These are phyloP conservation scores for Oophaga pumilio DNA, from an alignment of 2,113 vertebrate species.

Conservation along the genomic window DNA sequence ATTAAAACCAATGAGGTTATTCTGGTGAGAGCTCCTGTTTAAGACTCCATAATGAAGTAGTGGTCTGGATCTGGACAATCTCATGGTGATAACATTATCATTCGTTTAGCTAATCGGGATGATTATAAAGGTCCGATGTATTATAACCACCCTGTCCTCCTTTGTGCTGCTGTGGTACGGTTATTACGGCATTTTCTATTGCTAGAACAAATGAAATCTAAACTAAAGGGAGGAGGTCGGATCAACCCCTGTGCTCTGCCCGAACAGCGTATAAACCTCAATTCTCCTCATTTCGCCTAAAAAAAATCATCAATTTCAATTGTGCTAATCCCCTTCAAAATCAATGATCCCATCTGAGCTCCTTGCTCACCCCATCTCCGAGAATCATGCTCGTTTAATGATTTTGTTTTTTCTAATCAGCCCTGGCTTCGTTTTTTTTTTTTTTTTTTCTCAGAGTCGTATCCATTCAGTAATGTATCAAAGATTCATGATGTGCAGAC, in stretches of 20 bases:
- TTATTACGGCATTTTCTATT: conserved; percentile 23
- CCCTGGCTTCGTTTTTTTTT: conserved; percentile 24
- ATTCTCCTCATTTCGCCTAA: conserved; percentile 21
- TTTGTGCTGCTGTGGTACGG: neutral
- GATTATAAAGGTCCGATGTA: neutral
- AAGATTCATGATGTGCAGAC: neutral
- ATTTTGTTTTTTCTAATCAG: conserved; percentile 42
- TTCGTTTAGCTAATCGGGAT: neutral
- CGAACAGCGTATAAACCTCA: neutral
- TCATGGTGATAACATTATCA: neutral
- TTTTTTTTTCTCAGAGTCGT: neutral
- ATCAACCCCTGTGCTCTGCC: neutral
- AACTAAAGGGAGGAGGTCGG: neutral
- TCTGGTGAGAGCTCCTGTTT: neutral
- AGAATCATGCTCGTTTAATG: conserved; percentile 34
- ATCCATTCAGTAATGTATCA: conserved; percentile 21
- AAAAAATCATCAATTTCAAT: conserved; percentile 54
- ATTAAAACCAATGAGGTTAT: no score
- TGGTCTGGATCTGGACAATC: neutral
- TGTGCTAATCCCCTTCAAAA: conserved; percentile 50
- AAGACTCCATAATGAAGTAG: neutral
- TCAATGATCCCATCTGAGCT: conserved; percentile 43
- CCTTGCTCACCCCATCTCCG: conserved; percentile 7
- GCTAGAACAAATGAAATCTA: conserved; percentile 27
- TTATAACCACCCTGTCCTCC: neutral